Evolutionary conservation across 2,888 invertebrate species (phyloP), one percentile per base, ranked within the genome.

Genomic region (Periphyllus acericola): DNA sequence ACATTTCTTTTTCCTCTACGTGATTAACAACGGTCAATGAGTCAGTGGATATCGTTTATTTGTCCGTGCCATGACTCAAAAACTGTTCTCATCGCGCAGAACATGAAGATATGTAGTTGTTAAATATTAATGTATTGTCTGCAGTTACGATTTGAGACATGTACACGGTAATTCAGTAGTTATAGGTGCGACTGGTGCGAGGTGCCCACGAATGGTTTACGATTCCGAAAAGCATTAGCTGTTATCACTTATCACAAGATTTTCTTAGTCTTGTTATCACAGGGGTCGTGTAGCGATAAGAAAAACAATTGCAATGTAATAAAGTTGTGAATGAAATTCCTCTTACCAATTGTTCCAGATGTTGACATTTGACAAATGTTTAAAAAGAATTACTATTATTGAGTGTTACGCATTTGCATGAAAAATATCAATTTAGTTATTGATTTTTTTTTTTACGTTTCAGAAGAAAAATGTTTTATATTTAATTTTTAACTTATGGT

Each of bases 311-410:
- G 46, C 14, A 82, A 52, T 71, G 32, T 71, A 11, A 68, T 11
- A 46, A 46, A 3, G 4, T 19, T 25, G 60, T 83, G 75, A 83
- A 83, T 76, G 46, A 78, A 84, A 76, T 78, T 78, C 78, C 78
- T 46, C 46, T 68, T 71, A 46, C 78, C 68, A 68, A 76, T 34
- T 68, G 46, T 78, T 68, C 34, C 52, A 85, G 46, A 52, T 78
- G 68, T 46, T 85, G 68, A 85, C 46, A 52, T 32, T 46, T 85
- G 68, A 85, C 46, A 34, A 85, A 34, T 76, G 25, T 55, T 36
- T 83, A 17, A 25, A 52, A 17, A 55, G 34, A 46, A n/a, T n/a
- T n/a, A 82, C 32, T 83, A n/a, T 0, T 19, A 19, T 34, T 40
- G 8, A 34, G 32, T 72, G 34, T 40, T n/a, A n/a, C 11, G 46